Percentiles rank a stretch among this genome's conserved stretches.
Conservation (phyloP, 2,797 vertebrate genomes). For the Centroberyx gerrardi region DNA sequence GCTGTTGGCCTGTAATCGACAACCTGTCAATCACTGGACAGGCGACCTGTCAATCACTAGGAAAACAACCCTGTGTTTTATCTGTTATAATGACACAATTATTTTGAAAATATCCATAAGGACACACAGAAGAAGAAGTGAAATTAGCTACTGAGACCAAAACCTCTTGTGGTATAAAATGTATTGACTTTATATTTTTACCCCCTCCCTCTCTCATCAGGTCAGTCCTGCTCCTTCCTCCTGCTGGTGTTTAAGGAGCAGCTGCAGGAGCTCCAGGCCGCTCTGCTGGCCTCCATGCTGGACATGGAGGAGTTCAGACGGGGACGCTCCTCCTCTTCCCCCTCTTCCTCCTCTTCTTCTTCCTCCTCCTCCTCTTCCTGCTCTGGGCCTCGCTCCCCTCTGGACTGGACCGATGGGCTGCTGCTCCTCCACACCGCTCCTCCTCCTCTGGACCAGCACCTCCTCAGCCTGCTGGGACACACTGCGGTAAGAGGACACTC, state of each 20-base stretch:
- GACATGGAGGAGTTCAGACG: conserved; percentile 83
- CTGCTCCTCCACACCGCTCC: conserved; percentile 84
- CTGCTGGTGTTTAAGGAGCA: conserved; percentile 74
- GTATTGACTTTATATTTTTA: too few species aligned
- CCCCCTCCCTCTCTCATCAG: conserved; percentile 36
- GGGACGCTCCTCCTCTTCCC: conserved; percentile 66
- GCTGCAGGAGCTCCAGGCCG: conserved; percentile 82
- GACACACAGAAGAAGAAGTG: too few species aligned
- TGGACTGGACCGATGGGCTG: conserved; percentile 84
- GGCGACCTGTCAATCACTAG: too few species aligned
- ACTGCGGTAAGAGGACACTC: conserved; percentile 37
- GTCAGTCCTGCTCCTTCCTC: conserved; percentile 40
- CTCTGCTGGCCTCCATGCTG: conserved; percentile 87
- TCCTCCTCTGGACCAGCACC: conserved; percentile 76
- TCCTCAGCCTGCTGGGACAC: conserved; percentile 77
- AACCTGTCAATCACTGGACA: too few species aligned
- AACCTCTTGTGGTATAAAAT: too few species aligned
- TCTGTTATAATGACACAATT: too few species aligned
- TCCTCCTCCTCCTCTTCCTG: not conserved
- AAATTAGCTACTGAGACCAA: too few species aligned
- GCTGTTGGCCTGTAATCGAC: too few species aligned
- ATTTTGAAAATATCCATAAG: too few species aligned
- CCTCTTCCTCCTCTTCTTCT: too few species aligned
- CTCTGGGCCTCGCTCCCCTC: conserved; percentile 57
- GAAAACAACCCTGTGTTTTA: too few species aligned